A percentile compares a stretch with the other conserved stretches of the same genome.
Evolutionary conservation across 2,888 invertebrate species (phyloP).

Genomic region (Hirtodrosophila confusa): DNA sequence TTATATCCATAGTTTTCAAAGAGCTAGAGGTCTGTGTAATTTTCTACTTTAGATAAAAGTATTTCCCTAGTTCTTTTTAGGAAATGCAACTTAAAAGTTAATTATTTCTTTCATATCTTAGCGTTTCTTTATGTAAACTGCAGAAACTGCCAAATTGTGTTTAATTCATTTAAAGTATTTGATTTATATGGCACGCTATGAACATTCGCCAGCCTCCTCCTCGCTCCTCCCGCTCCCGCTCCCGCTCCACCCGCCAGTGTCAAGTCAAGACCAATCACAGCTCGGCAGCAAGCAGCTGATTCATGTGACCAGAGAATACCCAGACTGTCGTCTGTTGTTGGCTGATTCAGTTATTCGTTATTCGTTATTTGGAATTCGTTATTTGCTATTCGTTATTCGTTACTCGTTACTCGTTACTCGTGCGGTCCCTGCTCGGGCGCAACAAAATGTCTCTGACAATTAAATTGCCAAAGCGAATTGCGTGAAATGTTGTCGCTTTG

Average conservation of each 20-base stretch:
- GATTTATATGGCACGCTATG: too few species aligned
- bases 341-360: slow-evolving; percentile 52
- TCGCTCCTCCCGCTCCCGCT: background rate
- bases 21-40: too few species aligned
- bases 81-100: too few species aligned
- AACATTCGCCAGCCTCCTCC: background rate
- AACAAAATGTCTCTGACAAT: slow-evolving; percentile 70
- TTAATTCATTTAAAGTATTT: too few species aligned
- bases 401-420: slow-evolving; percentile 5
- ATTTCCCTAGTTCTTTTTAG: too few species aligned
- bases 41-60: too few species aligned
- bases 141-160: too few species aligned
- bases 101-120: too few species aligned
- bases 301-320: slow-evolving; percentile 25
- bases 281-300: slow-evolving; percentile 29
- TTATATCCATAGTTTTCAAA: too few species aligned
- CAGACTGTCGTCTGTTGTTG: slow-evolving; percentile 6
- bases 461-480: slow-evolving; percentile 69
- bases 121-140: too few species aligned
- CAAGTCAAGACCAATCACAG: slow-evolving; percentile 45
- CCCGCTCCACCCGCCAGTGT: too few species aligned
- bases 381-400: slow-evolving; percentile 16
- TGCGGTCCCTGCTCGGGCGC: slow-evolving; percentile 8
- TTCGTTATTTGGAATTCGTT: slow-evolving; percentile 12
- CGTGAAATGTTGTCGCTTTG: slow-evolving; percentile 59